A percentile compares a stretch with the other conserved stretches of the same genome.
phyloP scores from a whole-genome alignment of 1,140 invertebrate species.

The Coelopa frigida region DNA sequence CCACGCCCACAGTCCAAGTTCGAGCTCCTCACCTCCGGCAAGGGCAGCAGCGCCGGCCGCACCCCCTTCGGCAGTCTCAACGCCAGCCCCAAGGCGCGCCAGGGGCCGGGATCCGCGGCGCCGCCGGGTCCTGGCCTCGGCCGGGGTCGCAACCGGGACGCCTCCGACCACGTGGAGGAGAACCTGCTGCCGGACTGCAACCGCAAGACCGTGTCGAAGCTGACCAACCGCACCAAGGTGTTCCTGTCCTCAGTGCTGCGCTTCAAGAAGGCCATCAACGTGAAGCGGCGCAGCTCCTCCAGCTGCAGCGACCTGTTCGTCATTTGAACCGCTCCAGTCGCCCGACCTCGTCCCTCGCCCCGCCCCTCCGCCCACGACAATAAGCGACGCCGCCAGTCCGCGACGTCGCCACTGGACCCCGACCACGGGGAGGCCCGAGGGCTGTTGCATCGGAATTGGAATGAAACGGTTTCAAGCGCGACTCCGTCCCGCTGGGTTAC shows the following conservation, averaged over 20 bases:
- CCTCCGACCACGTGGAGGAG: slow-evolving; percentile 15
- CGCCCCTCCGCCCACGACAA: too few species aligned
- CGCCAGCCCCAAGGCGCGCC: slow-evolving; percentile 14
- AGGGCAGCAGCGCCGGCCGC: slow-evolving; percentile 6
- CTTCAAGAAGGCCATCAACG: slow-evolving; percentile 33
- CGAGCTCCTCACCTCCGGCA: slow-evolving; percentile 21
- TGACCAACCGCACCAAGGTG: slow-evolving; percentile 35
- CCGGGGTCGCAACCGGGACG: background rate
- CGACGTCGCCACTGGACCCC: too few species aligned
- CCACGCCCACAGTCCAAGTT: slow-evolving; percentile 24
- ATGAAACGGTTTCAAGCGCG: too few species aligned
- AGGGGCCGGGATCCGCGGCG: slow-evolving; percentile 7
- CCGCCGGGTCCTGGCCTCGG: background rate
- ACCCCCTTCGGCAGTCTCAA: slow-evolving; percentile 11
- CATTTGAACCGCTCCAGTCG: too few species aligned
- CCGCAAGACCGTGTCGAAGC: slow-evolving; percentile 35
- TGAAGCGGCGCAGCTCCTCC: slow-evolving; percentile 35
- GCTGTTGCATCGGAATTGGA: too few species aligned
- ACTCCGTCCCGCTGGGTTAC: too few species aligned
- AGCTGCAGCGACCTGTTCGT: slow-evolving; percentile 42
- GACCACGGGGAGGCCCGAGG: too few species aligned
- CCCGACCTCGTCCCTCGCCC: too few species aligned
- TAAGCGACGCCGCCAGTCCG: too few species aligned
- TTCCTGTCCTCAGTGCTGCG: slow-evolving; percentile 36
- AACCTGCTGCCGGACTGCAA: slow-evolving; percentile 21